Evolutionary conservation across 2,888 invertebrate genomes (phyloP).

Genomic region (Periphyllus acericola): DNA sequence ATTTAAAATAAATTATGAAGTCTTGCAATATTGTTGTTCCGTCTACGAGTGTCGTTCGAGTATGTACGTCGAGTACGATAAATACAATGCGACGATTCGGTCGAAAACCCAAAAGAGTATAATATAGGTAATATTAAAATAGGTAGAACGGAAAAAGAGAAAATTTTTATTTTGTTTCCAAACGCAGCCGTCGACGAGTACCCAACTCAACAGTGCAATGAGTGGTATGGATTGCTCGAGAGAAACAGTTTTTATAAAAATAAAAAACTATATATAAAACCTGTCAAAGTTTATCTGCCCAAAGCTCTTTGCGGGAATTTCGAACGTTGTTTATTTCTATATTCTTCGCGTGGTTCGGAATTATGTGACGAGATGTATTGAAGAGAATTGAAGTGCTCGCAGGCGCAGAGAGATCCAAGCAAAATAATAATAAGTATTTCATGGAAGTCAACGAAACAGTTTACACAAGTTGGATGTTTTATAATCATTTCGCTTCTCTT

Average conservation of each 20-base stretch:
- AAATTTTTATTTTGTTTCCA: not conserved
- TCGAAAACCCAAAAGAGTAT: too few species aligned
- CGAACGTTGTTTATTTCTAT: constrained; percentile 4
- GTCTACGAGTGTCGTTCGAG: too few species aligned
- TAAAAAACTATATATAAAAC: not conserved
- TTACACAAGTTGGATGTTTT: constrained; percentile 13
- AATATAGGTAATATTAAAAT: not conserved
- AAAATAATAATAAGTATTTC: not conserved
- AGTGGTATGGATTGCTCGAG: not conserved
- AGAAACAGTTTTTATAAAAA: not conserved
- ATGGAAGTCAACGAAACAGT: not conserved
- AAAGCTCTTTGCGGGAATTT: not conserved
- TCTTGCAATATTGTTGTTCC: too few species aligned
- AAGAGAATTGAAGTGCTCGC: constrained; percentile 22
- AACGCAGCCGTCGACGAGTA: not conserved
- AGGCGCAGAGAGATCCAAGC: not conserved
- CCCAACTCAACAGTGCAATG: not conserved
- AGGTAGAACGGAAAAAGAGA: too few species aligned
- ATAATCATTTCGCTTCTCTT: not conserved
- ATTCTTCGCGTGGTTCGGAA: not conserved
- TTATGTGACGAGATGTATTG: constrained; percentile 12
- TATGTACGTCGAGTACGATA: too few species aligned
- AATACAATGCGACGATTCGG: too few species aligned
- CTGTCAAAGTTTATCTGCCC: not conserved
- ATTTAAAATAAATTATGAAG: too few species aligned